Evolutionary conservation across 2,113 vertebrate genomes (phyloP).

Genomic region (Arvicanthis niloticus): DNA sequence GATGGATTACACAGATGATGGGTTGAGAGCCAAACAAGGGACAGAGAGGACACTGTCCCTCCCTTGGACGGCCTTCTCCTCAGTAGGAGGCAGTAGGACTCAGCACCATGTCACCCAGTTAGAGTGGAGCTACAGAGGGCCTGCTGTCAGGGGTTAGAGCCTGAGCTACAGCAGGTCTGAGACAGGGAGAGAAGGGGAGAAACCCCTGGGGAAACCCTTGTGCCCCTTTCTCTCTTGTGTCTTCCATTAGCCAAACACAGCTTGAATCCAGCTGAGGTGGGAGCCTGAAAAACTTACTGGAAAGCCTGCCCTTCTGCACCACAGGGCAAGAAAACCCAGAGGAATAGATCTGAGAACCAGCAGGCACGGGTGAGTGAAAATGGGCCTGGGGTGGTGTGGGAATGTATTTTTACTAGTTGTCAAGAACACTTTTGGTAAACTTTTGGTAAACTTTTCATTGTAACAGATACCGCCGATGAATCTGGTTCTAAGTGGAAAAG

Average conservation of each 20-base stretch:
- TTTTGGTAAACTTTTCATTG: neutral
- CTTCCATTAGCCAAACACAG: neutral
- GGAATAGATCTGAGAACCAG: neutral
- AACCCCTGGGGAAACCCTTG: too few relatives aligned
- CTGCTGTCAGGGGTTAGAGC: neutral
- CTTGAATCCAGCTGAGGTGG: neutral
- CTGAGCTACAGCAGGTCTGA: neutral
- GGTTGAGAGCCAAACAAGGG: neutral
- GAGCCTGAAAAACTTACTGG: neutral
- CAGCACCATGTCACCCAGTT: neutral
- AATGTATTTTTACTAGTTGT: neutral
- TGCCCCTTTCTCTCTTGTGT: neutral
- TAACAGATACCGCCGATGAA: neutral
- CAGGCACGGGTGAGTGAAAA: neutral
- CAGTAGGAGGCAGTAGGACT: neutral
- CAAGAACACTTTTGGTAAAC: too few relatives aligned
- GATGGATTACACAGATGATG: neutral
- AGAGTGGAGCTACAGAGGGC: neutral
- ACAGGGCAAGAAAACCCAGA: neutral
- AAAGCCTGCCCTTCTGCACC: neutral
- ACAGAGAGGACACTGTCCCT: neutral
- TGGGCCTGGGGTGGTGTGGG: neutral
- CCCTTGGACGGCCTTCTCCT: neutral
- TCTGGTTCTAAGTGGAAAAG: neutral
- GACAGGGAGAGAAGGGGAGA: too few relatives aligned